phyloP scores from a whole-genome alignment of 2,797 vertebrate species.

The Picus viridis region DNA sequence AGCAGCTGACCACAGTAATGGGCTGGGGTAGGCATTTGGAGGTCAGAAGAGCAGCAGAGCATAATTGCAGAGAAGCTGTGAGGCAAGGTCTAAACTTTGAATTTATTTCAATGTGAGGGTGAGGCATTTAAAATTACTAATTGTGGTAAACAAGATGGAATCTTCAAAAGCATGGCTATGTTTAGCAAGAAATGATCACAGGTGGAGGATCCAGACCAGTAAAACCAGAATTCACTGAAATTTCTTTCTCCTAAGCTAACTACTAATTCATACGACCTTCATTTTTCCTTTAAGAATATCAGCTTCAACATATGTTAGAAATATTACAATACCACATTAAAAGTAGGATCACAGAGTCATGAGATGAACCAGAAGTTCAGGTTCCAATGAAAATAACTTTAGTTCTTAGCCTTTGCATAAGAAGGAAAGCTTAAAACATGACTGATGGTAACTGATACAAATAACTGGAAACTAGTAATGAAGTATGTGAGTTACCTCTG shows the following conservation, averaged over 20 bases:
- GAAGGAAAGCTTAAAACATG: neutral
- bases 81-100: neutral
- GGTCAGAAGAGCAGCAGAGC: neutral
- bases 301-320: neutral
- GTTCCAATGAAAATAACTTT: neutral
- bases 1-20: neutral
- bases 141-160: neutral
- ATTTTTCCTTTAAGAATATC: neutral
- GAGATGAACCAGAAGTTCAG: neutral
- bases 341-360: neutral
- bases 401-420: neutral
- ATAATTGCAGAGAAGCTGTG: neutral
- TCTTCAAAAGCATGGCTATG: neutral
- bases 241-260: neutral
- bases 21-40: neutral
- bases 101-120: neutral
- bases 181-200: neutral
- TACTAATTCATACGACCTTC: neutral
- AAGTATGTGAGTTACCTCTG: neutral
- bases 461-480: neutral
- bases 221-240: neutral
- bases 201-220: neutral
- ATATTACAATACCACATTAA: neutral
- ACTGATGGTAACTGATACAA: neutral
- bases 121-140: neutral